Evolutionary conservation across 2,888 invertebrate species (phyloP).

Genomic region (Suillia variegata): DNA sequence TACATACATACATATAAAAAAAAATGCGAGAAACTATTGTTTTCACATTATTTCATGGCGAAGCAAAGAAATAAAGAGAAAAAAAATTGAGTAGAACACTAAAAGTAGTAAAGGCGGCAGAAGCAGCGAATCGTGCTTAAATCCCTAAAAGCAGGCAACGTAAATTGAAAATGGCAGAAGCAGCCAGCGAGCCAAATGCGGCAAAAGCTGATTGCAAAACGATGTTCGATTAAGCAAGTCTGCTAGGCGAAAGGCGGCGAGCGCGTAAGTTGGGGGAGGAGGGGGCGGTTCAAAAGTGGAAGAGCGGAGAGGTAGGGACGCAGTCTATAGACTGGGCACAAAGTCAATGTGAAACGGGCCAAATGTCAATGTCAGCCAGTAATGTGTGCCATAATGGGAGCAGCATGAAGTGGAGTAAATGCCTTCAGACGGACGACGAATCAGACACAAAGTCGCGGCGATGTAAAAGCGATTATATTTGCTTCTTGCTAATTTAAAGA

Average conservation of each 20-base stretch:
- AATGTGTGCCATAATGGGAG: slow-evolving; percentile 23
- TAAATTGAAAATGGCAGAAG: not conserved
- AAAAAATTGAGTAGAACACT: not conserved
- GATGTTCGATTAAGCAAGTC: slow-evolving; percentile 38
- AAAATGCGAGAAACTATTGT: not conserved
- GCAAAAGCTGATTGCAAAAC: slow-evolving; percentile 37
- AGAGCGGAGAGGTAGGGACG: not conserved
- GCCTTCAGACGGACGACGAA: slow-evolving; percentile 24
- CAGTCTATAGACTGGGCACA: slow-evolving; percentile 19
- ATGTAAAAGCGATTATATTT: too few species aligned
- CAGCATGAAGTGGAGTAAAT: slow-evolving; percentile 1
- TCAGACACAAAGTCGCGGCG: too few species aligned
- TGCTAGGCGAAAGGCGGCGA: slow-evolving; percentile 1
- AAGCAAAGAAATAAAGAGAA: not conserved
- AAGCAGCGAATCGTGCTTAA: too few species aligned
- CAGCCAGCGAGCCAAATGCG: not conserved
- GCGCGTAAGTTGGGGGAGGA: not conserved
- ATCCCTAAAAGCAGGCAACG: too few species aligned
- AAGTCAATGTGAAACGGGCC: slow-evolving; percentile 43
- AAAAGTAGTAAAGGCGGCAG: not conserved
- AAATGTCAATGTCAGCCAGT: slow-evolving; percentile 45
- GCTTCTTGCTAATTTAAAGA: not conserved
- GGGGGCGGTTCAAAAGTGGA: too few species aligned
- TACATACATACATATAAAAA: not conserved
- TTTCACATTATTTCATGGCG: too few species aligned